Evolutionary conservation across 2,888 invertebrate species (phyloP), one percentile per base, ranked within the genome.

Genomic region (Amaurobius ferox): DNA sequence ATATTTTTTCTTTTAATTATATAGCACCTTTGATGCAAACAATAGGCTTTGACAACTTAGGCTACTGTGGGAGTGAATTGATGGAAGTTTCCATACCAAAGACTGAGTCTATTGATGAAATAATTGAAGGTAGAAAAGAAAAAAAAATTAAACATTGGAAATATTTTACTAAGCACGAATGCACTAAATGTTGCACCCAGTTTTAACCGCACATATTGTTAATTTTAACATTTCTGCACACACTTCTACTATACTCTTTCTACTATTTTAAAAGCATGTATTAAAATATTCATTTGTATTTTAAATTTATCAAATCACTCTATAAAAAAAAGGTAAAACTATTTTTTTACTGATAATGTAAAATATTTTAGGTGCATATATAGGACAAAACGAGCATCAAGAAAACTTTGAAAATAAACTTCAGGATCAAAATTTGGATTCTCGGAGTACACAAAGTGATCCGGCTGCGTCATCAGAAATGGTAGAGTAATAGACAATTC

Each of bases 1-100:
- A 26, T 13, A n/a, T 40, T 39, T 70, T 13, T 32, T 44, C 2
- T 16, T 44, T 16, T 44, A 44, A 44, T 44, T 44, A 44, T 44
- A 44, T 16, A 44, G 6, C 44, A 23, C 11, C 11, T 35, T 35
- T 35, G 6, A 35, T 35, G 35, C 35, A 35, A 5, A 40, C 62
- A 80, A 71, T 74, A 85, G 88, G 88, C 80, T 88, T 95, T 92
- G 94, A 94, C 93, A 95, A 95, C 93, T 94, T 94, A 93, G 94
- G 94, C 92, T 95, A 95, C 93, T 94, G 95, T 92, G 94, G 94
- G 90, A 95, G 95, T 93, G 94, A 94, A 92, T 94, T 94, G 48
- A 48, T 44, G 48, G 39, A 62, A 30, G 29, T 74, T 64, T 39
- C 68, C 9, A 55, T 67, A 35, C 48, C 77, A 44, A 55, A 71